Evolutionary conservation across 1,140 invertebrate species (phyloP), one percentile per base, ranked within the genome.

Genomic region (Reticulitermes speratus): DNA sequence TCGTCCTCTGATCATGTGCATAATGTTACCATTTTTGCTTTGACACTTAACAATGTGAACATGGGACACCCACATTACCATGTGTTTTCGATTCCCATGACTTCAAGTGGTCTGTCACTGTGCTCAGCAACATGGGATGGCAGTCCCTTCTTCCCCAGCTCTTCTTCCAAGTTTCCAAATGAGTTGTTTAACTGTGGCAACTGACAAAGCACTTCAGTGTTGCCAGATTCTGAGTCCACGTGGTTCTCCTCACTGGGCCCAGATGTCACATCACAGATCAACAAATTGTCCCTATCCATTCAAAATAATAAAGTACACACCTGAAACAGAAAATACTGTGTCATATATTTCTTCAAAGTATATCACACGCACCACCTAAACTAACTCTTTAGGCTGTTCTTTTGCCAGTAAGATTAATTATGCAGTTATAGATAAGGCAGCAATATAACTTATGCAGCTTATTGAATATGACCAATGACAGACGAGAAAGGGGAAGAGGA

Each of bases 21-120:
- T n/a, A 45, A 48, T 25, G 16, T 48, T 32, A 12, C 45, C 45
- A n/a, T 7, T 32, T 84, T 48, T 25, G 23, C 7, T 38, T 48
- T 23, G 11, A 1, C 0, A 16, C 14, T 23, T 45, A 14, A 23
- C 16, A 44, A 30, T 12, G 1, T 16, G 25, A 84, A 84, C 0
- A 32, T 19, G 21, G 21, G 12, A 44, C 11, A 44, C 44, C 12
- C 52, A 84, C 2, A 44, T 88, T 84, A 91, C 91, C 91, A 92
- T 87, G 90, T 91, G 88, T 91, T 91, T 88, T 91, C 91, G 86
- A 92, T 90, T 86, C 91, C 91, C 91, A 91, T 91, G 86, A 88
- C 89, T 83, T 91, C 89, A 44, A 89, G 88, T 16, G 88, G 88
- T 75, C 88, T 88, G 82, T 88, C 83, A 87, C 89, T 90, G 85